Evolutionary conservation across 2,888 invertebrate species (phyloP), one percentile per base, ranked within the genome.

Genomic region (Zelleria hepariella): DNA sequence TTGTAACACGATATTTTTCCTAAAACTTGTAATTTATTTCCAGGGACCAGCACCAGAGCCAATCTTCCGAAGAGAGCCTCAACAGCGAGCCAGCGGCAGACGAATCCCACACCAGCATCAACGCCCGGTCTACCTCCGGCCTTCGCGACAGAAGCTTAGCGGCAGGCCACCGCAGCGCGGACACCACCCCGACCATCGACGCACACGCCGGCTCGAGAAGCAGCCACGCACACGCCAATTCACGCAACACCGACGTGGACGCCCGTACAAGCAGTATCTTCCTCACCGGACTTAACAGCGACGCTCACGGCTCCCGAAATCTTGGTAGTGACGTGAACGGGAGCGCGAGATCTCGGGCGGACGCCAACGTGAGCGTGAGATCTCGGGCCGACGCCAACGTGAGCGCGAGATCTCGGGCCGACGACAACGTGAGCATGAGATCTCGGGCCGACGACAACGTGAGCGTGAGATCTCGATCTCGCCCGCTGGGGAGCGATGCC

Each of bases 201-300:
- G 49, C 18, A 32, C 5, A 32, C 5, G 10, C 32, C 10, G 10
- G 32, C 10, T 32, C 10, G 32, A 59, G 68, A 26, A 62, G 62
- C 47, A 64, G 63, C 27, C 58, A 55, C 57, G 63, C 57, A 54
- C 32, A 2, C 3, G 10, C 32, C 15, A 42, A 10, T 0, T 42
- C 32, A 15, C 32, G 15, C 5, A 42, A 42, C 32, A 15, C 32
- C 0, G 32, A 42, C 2, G 32, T 1, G 10, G 15, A 42, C 15
- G 32, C 32, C 15, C 10, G 32, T 10, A 10, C 32, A 15, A 15
- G 15, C 32, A 0, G 3, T 42, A 10, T 15, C 15, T 42, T 42
- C 15, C 10, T 42, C 4, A 15, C 15, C 7, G 10, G 3, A 4
- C 32, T n/a, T n/a, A n/a, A n/a, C n/a, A n/a, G n/a, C n/a, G n/a